phyloP scores from a whole-genome alignment of 53 echinoderm and acorn worm species.

The Holothuria scabra region DNA sequence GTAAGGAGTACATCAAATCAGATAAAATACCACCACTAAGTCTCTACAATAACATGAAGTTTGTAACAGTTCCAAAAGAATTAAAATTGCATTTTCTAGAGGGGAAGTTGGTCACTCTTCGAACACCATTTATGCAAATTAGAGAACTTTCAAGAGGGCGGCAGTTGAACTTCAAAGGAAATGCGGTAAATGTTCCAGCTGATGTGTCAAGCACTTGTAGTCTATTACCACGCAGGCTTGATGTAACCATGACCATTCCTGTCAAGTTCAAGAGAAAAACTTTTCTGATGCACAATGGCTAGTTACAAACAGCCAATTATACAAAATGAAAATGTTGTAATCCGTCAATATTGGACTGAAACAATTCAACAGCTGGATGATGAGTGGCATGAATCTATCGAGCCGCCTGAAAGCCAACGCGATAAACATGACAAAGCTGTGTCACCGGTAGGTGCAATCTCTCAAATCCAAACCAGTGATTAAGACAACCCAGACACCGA shows the following conservation, averaged over 20 bases:
- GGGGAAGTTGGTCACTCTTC: constrained; percentile 18
- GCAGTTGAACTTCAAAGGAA: constrained; percentile 32
- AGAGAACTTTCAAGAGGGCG: constrained; percentile 34
- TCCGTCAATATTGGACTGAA: not conserved
- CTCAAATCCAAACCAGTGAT: no score
- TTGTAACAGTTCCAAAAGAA: constrained; percentile 43
- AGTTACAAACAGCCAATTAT: constrained; percentile 12
- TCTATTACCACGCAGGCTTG: constrained; percentile 22
- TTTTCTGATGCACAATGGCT: constrained; percentile 54
- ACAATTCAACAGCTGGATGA: not conserved
- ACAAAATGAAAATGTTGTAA: constrained; percentile 7
- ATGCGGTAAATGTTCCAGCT: constrained; percentile 43
- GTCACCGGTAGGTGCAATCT: no score
- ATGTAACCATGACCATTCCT: constrained; percentile 29
- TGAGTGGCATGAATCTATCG: not conserved
- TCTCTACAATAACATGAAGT: constrained; percentile 34
- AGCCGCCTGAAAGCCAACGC: not conserved
- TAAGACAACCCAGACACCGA: constrained; percentile 7
- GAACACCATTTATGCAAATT: constrained; percentile 48
- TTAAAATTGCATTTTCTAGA: constrained; percentile 24
- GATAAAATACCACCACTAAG: constrained; percentile 39
- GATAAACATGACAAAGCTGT: no score
- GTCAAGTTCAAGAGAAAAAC: constrained; percentile 45
- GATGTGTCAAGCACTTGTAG: constrained; percentile 18
- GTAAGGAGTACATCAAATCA: constrained; percentile 25